Evolutionary conservation across 1,140 invertebrate species (phyloP), one percentile per base, ranked within the genome.

Genomic region (Cydia fagiglandana): DNA sequence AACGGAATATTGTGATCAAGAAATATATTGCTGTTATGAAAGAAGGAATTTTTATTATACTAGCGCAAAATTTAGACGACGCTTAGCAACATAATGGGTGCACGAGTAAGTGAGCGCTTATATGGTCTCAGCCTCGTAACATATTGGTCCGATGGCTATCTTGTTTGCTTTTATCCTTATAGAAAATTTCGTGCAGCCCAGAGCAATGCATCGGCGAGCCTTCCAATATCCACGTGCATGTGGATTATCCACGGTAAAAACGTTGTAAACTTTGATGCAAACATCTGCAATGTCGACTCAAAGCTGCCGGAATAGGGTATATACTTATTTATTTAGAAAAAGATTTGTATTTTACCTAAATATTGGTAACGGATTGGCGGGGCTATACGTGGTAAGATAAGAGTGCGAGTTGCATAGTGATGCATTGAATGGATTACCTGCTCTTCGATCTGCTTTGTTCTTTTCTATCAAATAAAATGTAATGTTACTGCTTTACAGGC

Each of bases 101-200:
- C 47, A 77, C 78, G 73, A 45, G 73, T 79, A 80, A 66, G 50
- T 50, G 70, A 50, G 17, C 73, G 74, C 64, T 47, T 76, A 79
- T 80, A 80, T 76, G 73, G 79, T 77, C 61, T 78, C 73, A 77
- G 83, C 76, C 82, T 84, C 78, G 82, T 83, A 87, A 88, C 87
- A 86, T 70, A 70, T 88, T 87, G 79, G 80, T 81, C 83, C 87
- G 86, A 92, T 89, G 86, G 87, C 86, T 90, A 93, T 92, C 91
- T 88, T 92, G 89, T 93, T 92, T 91, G 90, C 91, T 92, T 91
- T 91, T 92, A 91, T 91, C 87, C 90, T 91, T 93, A 92, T 93
- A 92, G 91, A 93, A 91, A 92, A 93, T 92, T 91, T 92, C 85
- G 90, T 91, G 90, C 89, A 92, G 88, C 86, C 85, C 86, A 88